Evolutionary conservation across 92 coral and sea anemone genomes (phyloP).

Genomic region (Muricea muricata): DNA sequence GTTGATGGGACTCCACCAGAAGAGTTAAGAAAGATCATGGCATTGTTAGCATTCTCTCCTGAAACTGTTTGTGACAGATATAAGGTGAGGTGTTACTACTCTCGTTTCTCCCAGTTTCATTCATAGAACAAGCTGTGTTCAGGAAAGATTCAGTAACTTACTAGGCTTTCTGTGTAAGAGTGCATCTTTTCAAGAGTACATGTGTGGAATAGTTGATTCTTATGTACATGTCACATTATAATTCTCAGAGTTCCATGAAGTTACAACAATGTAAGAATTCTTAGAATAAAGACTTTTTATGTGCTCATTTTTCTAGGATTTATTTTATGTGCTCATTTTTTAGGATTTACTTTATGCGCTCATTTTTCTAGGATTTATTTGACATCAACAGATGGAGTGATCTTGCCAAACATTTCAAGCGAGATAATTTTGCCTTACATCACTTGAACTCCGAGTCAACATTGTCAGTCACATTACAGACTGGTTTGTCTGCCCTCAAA

Average conservation of each 20-base stretch:
- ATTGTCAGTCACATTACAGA: conserved; percentile 90
- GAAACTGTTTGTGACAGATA: conserved; percentile 84
- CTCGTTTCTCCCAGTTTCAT: no score
- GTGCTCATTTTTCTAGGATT: no score
- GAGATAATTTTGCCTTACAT: conserved; percentile 96
- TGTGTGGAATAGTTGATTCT: no score
- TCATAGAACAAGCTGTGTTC: neutral
- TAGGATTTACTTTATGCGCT: neutral
- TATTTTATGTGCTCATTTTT: neutral
- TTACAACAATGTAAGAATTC: no score
- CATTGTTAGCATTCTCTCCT: conserved; percentile 90
- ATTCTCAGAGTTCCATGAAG: no score
- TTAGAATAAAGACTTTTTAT: no score
- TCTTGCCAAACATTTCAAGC: conserved; percentile 88
- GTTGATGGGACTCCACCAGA: conserved; percentile 81
- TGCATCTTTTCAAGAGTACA: no score
- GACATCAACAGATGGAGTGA: conserved; percentile 85
- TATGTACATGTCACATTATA: no score
- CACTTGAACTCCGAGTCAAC: conserved; percentile 91
- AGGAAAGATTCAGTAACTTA: neutral
- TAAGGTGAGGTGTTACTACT: conserved; percentile 81
- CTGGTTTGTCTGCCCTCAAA: conserved; percentile 95
- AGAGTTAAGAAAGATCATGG: conserved; percentile 95
- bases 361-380: conserved; percentile 78
- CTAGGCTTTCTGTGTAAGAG: no score